Percentiles rank a stretch among this genome's conserved stretches.
phyloP scores from a whole-genome alignment of 2,113 vertebrate genomes.

The Ictalurus punctatus region DNA sequence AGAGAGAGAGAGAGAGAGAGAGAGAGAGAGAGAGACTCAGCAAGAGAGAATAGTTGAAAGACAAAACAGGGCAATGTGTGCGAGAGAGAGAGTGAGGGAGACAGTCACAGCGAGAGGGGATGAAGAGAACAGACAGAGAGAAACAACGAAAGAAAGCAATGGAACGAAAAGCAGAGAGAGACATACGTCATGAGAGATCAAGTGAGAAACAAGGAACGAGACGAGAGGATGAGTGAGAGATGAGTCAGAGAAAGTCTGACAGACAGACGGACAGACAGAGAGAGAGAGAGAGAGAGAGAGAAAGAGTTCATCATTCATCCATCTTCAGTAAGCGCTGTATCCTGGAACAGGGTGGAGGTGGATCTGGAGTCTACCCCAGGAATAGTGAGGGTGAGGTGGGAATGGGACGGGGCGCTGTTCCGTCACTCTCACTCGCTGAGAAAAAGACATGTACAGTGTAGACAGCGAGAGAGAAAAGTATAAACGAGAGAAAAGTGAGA shows the following conservation, averaged over 20 bases:
- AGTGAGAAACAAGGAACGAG: not conserved
- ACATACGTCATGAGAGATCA: not conserved
- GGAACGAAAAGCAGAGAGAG: not conserved
- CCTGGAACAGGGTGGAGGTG: too few species aligned
- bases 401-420: too few species aligned
- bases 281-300: not conserved
- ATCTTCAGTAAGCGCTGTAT: too few species aligned
- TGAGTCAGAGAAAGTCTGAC: not conserved
- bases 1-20: too few species aligned
- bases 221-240: not conserved
- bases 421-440: too few species aligned
- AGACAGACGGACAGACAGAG: not conserved
- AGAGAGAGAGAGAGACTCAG: not conserved
- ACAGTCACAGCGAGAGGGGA: not conserved
- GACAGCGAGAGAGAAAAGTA: too few species aligned
- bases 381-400: too few species aligned
- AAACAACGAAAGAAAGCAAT: not conserved
- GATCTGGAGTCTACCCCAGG: too few species aligned
- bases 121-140: not conserved
- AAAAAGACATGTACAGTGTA: too few species aligned
- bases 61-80: not conserved
- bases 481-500: not conserved
- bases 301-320: not conserved
- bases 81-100: not conserved
- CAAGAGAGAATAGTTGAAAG: not conserved